Conservation (phyloP, 2,888 invertebrate genomes). For the Ramazzottius varieornatus region DNA sequence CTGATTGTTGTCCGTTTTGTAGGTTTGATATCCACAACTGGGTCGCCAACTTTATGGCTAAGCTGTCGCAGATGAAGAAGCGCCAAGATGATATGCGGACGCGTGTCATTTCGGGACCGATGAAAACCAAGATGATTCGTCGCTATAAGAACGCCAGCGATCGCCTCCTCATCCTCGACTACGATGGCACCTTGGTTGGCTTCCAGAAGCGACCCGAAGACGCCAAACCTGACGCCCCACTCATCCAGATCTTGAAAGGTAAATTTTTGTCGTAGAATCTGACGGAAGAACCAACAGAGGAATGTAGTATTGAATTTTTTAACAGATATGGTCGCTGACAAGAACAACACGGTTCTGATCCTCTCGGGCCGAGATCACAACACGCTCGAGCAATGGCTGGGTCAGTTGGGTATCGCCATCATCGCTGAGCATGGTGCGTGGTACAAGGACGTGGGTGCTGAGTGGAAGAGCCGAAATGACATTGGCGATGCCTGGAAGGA, state of each 20-base stretch:
- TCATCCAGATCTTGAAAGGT: constrained; percentile 22
- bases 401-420: constrained; percentile 23
- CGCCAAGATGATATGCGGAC: constrained; percentile 6
- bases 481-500: constrained; percentile 5
- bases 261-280: too few relatives aligned
- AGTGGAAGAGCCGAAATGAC: constrained; percentile 7
- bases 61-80: constrained; percentile 5
- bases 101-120: constrained; percentile 17
- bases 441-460: constrained; percentile 5
- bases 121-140: constrained; percentile 17
- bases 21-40: constrained; percentile 22
- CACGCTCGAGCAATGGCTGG: constrained; percentile 21
- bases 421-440: constrained; percentile 24
- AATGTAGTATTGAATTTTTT: constrained; percentile 2
- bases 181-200: constrained; percentile 25
- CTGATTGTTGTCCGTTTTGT: too few relatives aligned
- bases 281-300: neutral
- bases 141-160: constrained; percentile 21
- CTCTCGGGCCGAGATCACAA: constrained; percentile 24
- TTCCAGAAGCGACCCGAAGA: constrained; percentile 20
- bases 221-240: constrained; percentile 23
- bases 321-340: constrained; percentile 21
- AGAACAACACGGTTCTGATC: constrained; percentile 24
- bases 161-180: constrained; percentile 24
- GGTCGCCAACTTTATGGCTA: constrained; percentile 14